These are phyloP conservation scores for Sorex maritimensis DNA, from an alignment of 2,797 vertebrate genomes.

Conservation along the genomic window DNA sequence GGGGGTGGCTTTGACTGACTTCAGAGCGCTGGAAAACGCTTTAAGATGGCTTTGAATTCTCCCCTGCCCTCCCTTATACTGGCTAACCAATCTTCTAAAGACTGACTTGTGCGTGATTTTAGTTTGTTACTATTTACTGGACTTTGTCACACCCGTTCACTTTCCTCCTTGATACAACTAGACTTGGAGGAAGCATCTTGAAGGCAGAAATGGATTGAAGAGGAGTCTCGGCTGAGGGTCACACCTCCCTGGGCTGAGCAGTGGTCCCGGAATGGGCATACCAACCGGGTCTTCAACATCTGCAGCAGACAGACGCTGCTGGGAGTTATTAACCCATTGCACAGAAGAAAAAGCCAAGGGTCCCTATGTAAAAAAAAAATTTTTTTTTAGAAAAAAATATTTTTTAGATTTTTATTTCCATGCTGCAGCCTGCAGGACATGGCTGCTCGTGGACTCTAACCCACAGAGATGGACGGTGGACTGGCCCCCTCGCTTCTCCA, in stretches of 20 bases:
- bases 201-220: accelerated
- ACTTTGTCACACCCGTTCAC: neutral
- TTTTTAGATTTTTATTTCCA: too few relatives aligned
- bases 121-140: neutral
- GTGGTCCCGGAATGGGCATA: accelerated
- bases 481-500: too few relatives aligned
- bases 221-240: accelerated
- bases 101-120: neutral
- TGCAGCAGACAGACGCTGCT: neutral
- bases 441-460: neutral
- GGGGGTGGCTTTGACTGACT: too few relatives aligned
- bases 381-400: too few relatives aligned
- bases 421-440: neutral
- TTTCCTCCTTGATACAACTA: neutral
- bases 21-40: accelerated
- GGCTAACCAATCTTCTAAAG: accelerated
- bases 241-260: accelerated
- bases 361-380: too few relatives aligned
- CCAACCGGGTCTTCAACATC: neutral
- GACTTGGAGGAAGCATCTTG: neutral
- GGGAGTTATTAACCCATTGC: accelerated
- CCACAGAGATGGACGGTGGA: accelerated
- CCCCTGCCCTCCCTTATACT: neutral
- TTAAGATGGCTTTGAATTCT: neutral
- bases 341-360: neutral